Evolutionary conservation across 1,140 invertebrate species (phyloP).

Genomic region (Pseudomyrmex sp.): DNA sequence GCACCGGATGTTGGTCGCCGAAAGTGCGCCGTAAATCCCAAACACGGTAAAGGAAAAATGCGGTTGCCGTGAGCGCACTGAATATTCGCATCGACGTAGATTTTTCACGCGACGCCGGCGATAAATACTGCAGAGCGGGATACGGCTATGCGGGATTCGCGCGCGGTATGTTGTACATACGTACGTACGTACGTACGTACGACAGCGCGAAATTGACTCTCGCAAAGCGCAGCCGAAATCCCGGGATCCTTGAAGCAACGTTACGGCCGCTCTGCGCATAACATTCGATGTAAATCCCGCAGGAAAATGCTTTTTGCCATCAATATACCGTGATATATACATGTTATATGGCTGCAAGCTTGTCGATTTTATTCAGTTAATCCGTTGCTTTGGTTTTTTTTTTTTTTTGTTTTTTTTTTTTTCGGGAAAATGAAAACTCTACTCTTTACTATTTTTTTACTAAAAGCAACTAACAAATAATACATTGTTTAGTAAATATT

Average conservation of each 20-base stretch:
- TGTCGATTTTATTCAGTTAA: conserved; percentile 37
- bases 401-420: no score
- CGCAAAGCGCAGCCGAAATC: not conserved
- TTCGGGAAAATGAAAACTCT: not conserved
- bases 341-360: conserved; percentile 20
- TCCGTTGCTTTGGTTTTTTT: not conserved
- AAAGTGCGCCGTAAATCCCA: conserved; percentile 51
- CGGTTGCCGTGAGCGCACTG: conserved; percentile 27
- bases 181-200: not conserved
- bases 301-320: conserved; percentile 2
- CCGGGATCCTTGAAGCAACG: conserved; percentile 3
- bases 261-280: conserved; percentile 10
- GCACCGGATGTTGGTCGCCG: conserved; percentile 39
- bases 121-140: conserved; percentile 41
- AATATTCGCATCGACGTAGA: conserved; percentile 52
- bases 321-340: conserved; percentile 26
- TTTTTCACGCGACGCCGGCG: conserved; percentile 46
- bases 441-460: not conserved
- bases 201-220: conserved; percentile 46
- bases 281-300: conserved; percentile 44
- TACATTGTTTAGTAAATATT: no score
- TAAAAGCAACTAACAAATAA: no score
- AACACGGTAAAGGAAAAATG: conserved; percentile 50
- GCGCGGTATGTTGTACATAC: not conserved
- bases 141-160: not conserved